A percentile compares a stretch with the other conserved stretches of the same genome.
phyloP scores from a whole-genome alignment of 2,113 vertebrate genomes.

The Pteronura brasiliensis region DNA sequence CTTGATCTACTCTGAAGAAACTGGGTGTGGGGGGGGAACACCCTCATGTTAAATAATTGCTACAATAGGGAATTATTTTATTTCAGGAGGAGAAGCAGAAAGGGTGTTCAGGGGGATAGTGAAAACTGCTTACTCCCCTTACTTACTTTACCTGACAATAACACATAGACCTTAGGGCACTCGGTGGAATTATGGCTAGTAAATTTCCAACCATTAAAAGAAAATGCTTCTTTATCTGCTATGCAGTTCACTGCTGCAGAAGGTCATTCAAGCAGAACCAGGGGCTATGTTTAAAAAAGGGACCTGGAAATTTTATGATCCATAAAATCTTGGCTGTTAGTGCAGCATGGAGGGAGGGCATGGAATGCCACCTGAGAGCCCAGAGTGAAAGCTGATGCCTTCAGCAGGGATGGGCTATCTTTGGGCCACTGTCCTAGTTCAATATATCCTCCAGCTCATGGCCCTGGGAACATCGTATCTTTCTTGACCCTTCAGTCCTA shows the following conservation, averaged over 20 bases:
- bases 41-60: background rate
- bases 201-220: background rate
- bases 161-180: background rate
- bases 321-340: background rate
- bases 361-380: background rate
- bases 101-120: too few species aligned
- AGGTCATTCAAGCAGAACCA: constrained; percentile 13
- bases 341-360: background rate
- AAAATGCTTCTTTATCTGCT: constrained; percentile 33
- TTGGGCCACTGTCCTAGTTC: background rate
- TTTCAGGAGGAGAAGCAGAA: background rate
- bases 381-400: background rate
- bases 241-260: background rate
- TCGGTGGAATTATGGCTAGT: background rate
- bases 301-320: constrained; percentile 26
- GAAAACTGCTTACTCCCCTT: background rate
- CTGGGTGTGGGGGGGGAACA: background rate
- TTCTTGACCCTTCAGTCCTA: background rate
- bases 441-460: background rate
- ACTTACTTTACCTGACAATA: background rate
- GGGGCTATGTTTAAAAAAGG: constrained; percentile 1
- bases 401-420: background rate
- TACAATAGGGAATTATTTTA: background rate
- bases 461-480: background rate
- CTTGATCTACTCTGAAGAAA: background rate